Conservation (phyloP, 2,113 vertebrate species). For the Spheniscus mendiculus region DNA sequence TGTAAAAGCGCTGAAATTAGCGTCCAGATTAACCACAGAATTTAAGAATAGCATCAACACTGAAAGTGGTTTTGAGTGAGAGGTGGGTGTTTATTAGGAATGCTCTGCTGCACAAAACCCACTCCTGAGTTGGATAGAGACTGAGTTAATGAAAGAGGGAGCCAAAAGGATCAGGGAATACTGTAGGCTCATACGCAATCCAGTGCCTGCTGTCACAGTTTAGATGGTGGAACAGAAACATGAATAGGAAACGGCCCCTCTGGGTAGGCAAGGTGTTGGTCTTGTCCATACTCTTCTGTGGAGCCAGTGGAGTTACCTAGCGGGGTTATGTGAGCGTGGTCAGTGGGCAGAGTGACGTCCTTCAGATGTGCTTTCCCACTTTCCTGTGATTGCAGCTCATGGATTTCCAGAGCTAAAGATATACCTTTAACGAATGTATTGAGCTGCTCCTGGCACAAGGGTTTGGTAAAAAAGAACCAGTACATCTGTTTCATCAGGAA, state of each 20-base stretch:
- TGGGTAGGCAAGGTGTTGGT: background rate
- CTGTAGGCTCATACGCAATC: background rate
- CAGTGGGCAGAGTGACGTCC: too few relatives aligned
- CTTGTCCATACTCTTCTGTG: background rate
- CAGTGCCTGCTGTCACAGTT: background rate
- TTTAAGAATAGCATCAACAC: background rate
- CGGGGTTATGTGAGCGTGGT: accelerated
- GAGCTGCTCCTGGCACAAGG: background rate
- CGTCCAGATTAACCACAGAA: conserved; percentile 43
- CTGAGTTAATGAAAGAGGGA: background rate
- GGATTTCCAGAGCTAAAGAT: background rate
- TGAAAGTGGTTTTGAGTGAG: conserved; percentile 25
- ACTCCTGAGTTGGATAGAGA: background rate
- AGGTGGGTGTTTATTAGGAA: conserved; percentile 33
- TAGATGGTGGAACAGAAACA: background rate
- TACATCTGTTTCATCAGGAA: background rate
- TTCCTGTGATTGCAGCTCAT: background rate
- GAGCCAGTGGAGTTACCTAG: background rate
- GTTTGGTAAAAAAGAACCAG: background rate
- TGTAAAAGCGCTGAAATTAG: conserved; percentile 36
- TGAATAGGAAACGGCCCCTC: background rate
- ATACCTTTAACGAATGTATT: accelerated
- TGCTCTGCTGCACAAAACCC: background rate
- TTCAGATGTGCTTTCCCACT: background rate
- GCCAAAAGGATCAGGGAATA: background rate